Evolutionary conservation across 2,113 vertebrate genomes (phyloP).

Genomic region (Strigops habroptila): DNA sequence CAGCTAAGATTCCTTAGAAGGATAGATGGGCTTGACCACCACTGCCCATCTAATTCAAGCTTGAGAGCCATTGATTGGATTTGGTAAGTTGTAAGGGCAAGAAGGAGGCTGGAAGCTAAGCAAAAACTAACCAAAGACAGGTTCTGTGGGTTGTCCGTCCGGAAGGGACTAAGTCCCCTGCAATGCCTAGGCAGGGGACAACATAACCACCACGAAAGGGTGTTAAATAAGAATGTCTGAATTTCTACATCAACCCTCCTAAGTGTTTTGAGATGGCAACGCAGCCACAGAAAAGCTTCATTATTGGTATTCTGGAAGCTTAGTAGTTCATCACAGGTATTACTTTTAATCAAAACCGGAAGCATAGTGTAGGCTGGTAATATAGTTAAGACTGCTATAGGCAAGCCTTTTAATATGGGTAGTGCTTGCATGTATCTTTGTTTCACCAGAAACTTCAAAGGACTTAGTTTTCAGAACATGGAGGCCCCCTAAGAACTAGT

Average conservation of each 20-base stretch:
- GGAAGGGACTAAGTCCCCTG: background rate
- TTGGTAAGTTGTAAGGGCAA: background rate
- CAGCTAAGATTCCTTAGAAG: background rate
- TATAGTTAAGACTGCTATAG: background rate
- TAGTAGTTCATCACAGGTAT: background rate
- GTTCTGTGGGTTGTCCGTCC: background rate
- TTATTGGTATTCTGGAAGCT: background rate
- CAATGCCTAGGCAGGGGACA: background rate
- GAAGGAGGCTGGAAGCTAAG: background rate
- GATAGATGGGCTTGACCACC: background rate
- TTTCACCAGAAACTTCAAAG: background rate
- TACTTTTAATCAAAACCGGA: background rate
- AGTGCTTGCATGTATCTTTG: background rate
- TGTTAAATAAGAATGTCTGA: background rate
- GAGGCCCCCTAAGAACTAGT: background rate
- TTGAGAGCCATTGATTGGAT: background rate
- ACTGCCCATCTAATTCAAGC: background rate
- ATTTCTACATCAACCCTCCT: background rate
- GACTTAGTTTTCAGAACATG: background rate
- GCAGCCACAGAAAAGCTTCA: background rate
- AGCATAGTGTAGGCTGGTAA: background rate
- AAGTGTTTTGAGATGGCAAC: background rate
- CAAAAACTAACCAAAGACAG: background rate
- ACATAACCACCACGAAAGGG: fast-evolving
- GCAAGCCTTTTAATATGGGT: background rate